These are phyloP conservation scores for Iphiclides podalirius DNA, from an alignment of 2,888 invertebrate genomes.

Conservation along the genomic window DNA sequence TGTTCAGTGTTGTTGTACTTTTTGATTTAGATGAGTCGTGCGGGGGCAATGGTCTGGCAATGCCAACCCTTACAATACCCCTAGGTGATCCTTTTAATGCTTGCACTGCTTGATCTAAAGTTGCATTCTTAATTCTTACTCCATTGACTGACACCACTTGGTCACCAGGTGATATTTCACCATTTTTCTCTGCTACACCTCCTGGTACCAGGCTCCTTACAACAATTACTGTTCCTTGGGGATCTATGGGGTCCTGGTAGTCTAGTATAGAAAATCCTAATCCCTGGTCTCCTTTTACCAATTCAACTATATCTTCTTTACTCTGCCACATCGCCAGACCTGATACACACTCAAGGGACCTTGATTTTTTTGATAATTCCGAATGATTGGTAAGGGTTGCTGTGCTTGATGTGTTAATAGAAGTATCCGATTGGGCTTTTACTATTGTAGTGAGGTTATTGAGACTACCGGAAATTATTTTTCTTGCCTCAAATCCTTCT, in stretches of 20 bases:
- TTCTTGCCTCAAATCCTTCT: conserved; percentile 89
- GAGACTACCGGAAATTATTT: conserved; percentile 91
- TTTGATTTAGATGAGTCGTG: conserved; percentile 58
- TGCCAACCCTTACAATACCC: conserved; percentile 94
- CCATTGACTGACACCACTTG: conserved; percentile 95
- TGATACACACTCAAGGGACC: conserved; percentile 96
- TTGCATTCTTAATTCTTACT: conserved; percentile 92
- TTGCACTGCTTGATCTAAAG: conserved; percentile 96
- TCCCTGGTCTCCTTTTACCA: conserved; percentile 96
- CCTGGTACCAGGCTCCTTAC: conserved; percentile 98
- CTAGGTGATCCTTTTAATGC: conserved; percentile 96
- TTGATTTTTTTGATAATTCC: conserved; percentile 86
- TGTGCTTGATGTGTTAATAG: conserved; percentile 92
- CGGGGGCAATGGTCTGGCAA: conserved; percentile 89
- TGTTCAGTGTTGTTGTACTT: conserved; percentile 63
- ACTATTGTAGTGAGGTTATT: conserved; percentile 90
- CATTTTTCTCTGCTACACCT: conserved; percentile 97
- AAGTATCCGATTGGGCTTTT: conserved; percentile 97
- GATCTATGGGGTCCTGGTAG: conserved; percentile 98
- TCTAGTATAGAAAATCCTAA: conserved; percentile 99
- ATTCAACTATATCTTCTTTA: conserved; percentile 93
- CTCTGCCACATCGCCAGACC: conserved; percentile 98
- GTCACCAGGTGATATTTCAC: conserved; percentile 97
- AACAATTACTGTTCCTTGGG: conserved; percentile 97
- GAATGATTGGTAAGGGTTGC: conserved; percentile 87